phyloP scores from a whole-genome alignment of 2,797 vertebrate species.

The Megalops cyprinoides region DNA sequence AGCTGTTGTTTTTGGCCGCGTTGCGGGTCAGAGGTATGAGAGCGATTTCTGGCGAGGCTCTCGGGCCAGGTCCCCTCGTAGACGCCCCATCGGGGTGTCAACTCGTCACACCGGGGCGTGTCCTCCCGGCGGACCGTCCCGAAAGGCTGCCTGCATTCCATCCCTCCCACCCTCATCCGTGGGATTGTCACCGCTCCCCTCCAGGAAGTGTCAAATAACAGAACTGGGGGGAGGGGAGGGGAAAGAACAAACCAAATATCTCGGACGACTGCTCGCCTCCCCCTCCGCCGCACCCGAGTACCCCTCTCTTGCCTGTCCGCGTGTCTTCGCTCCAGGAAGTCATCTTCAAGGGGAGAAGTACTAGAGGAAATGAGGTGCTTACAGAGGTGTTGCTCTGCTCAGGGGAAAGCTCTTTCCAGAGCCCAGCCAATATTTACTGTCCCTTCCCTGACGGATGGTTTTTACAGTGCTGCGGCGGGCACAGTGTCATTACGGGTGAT shows the following conservation, averaged over 20 bases:
- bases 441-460: not conserved
- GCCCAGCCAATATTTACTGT: not conserved
- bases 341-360: not conserved
- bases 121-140: not conserved
- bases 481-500: not conserved
- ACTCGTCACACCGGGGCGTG: not conserved
- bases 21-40: constrained; percentile 45
- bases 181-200: constrained; percentile 26
- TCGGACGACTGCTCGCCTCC: constrained; percentile 3
- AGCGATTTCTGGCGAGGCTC: not conserved
- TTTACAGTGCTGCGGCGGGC: not conserved
- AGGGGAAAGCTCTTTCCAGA: not conserved
- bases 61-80: not conserved
- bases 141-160: not conserved
- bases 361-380: not conserved
- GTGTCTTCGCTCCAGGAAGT: not conserved
- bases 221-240: constrained; percentile 12
- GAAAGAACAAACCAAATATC: constrained; percentile 26
- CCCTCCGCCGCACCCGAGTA: not conserved
- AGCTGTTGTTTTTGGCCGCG: constrained; percentile 76
- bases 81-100: not conserved
- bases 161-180: not conserved
- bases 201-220: constrained; percentile 24
- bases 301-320: not conserved
- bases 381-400: not conserved